These are phyloP conservation scores for Sympetrum striolatum DNA, from an alignment of 2,888 invertebrate species.

Conservation along the genomic window DNA sequence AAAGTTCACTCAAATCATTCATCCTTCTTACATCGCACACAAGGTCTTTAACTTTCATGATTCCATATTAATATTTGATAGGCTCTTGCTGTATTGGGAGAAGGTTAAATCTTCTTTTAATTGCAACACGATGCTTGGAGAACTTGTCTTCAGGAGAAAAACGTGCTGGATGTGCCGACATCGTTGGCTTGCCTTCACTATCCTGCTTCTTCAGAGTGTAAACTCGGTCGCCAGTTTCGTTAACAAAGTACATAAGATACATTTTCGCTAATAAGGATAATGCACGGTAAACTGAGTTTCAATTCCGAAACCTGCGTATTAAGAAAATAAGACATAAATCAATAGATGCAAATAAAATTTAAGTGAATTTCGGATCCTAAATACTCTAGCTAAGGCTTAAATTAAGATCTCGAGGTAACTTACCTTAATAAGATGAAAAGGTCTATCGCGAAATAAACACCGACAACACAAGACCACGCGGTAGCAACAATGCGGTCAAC, in stretches of 20 bases:
- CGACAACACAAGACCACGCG: neutral
- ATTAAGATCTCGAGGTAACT: too few species aligned
- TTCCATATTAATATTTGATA: slow-evolving; percentile 65
- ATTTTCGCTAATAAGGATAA: slow-evolving; percentile 59
- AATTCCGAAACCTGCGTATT: neutral
- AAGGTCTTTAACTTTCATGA: too few species aligned
- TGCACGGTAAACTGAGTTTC: neutral
- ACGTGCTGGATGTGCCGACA: slow-evolving; percentile 93
- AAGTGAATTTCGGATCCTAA: too few species aligned
- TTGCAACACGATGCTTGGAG: slow-evolving; percentile 84
- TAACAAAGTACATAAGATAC: slow-evolving; percentile 79
- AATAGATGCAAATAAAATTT: too few species aligned
- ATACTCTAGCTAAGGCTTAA: too few species aligned
- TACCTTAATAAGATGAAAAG: too few species aligned
- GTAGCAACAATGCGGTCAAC: neutral
- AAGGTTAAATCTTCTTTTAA: slow-evolving; percentile 89
- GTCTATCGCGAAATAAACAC: too few species aligned
- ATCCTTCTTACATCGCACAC: too few species aligned
- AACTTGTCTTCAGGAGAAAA: slow-evolving; percentile 96
- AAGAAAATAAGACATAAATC: too few species aligned
- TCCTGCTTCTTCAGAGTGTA: slow-evolving; percentile 87
- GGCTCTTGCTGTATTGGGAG: slow-evolving; percentile 84
- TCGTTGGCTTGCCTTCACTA: slow-evolving; percentile 79
- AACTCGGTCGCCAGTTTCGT: slow-evolving; percentile 79
- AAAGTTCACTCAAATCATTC: too few species aligned